Percentiles rank a stretch among this genome's conserved stretches.
Conservation (phyloP, 2,888 invertebrate genomes). For the Caenorhabditis wallacei region DNA sequence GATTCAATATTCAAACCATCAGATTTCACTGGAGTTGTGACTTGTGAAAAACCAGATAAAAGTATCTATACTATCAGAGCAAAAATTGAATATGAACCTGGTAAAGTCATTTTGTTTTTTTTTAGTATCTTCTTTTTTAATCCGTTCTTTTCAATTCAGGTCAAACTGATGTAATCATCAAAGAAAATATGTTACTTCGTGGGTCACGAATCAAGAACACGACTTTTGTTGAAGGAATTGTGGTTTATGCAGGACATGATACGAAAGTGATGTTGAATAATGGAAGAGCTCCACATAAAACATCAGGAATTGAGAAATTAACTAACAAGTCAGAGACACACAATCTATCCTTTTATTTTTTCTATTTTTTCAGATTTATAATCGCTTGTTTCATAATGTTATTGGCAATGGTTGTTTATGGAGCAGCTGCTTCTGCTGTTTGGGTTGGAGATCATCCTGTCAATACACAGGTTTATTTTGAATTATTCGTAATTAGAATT, state of each 20-base stretch:
- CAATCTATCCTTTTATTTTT: no score
- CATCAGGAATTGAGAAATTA: slow-evolving; percentile 91
- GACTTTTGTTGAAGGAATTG: slow-evolving; percentile 95
- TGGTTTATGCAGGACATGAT: slow-evolving; percentile 97
- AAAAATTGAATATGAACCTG: slow-evolving; percentile 82
- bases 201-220: slow-evolving; percentile 97
- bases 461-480: slow-evolving; percentile 38
- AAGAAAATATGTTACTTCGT: slow-evolving; percentile 93
- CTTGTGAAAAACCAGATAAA: slow-evolving; percentile 95
- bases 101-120: no score
- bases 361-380: slow-evolving; percentile 74
- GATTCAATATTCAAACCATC: slow-evolving; percentile 72
- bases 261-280: slow-evolving; percentile 98
- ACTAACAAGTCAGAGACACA: slow-evolving; percentile 89
- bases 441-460: slow-evolving; percentile 53
- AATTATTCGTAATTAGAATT: background rate
- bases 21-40: slow-evolving; percentile 89
- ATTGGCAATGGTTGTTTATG: slow-evolving; percentile 87
- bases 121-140: background rate
- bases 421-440: slow-evolving; percentile 87
- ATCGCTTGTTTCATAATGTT: slow-evolving; percentile 91
- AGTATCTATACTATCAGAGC: slow-evolving; percentile 96
- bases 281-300: slow-evolving; percentile 89
- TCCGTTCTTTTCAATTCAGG: slow-evolving; percentile 28
- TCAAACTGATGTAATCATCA: slow-evolving; percentile 86